A percentile compares a stretch with the other conserved stretches of the same genome.
Evolutionary conservation across 2,113 vertebrate species (phyloP).

Genomic region (Marcusenius ussheri): DNA sequence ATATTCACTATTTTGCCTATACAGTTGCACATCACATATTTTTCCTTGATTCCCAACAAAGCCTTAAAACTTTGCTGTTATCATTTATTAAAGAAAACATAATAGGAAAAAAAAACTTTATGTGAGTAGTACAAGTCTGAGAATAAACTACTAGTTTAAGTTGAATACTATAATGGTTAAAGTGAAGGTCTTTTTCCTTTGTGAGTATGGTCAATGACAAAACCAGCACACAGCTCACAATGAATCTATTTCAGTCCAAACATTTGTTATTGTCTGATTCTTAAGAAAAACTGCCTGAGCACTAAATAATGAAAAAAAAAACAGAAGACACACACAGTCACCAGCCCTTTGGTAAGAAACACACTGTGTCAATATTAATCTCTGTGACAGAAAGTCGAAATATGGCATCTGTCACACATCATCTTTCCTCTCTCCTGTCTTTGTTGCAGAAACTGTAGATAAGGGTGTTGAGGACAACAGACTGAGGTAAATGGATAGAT

Average conservation of each 20-base stretch:
- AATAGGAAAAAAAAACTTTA: background rate
- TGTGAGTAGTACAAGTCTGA: background rate
- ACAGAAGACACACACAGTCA: slow-evolving; percentile 64
- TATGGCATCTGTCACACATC: slow-evolving; percentile 71
- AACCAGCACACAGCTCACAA: slow-evolving; percentile 50
- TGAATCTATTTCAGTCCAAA: slow-evolving; percentile 60
- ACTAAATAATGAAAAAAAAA: slow-evolving; percentile 62
- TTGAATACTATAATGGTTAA: background rate
- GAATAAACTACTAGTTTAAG: background rate
- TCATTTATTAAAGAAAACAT: background rate
- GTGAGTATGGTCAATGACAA: slow-evolving; percentile 43
- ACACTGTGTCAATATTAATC: slow-evolving; percentile 75
- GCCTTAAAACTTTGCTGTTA: background rate
- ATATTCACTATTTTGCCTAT: background rate
- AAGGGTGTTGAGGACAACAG: slow-evolving; percentile 38
- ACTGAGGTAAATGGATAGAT: slow-evolving; percentile 44
- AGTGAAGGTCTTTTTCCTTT: background rate
- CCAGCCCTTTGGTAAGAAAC: slow-evolving; percentile 67
- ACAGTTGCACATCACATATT: background rate
- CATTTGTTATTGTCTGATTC: slow-evolving; percentile 76
- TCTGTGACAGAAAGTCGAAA: slow-evolving; percentile 73
- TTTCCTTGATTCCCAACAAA: background rate
- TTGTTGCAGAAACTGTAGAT: slow-evolving; percentile 50
- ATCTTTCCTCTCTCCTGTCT: slow-evolving; percentile 64
- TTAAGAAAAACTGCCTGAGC: slow-evolving; percentile 66